Evolutionary conservation across 92 coral and sea anemone species (phyloP).

Genomic region (Parazoanthus atlanticus): DNA sequence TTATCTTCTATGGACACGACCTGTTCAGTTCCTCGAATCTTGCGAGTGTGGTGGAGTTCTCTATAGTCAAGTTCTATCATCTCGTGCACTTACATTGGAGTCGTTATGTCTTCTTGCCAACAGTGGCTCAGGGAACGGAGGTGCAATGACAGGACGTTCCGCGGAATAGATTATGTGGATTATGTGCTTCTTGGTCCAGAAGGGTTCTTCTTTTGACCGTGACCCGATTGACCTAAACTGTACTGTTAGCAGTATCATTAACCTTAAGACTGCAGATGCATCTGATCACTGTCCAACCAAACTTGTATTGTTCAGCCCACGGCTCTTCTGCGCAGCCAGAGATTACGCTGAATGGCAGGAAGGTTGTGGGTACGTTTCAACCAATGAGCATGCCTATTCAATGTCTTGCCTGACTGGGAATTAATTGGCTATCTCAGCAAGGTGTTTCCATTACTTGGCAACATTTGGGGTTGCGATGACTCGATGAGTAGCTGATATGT

Average conservation of each 20-base stretch:
- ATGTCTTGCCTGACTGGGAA: constrained; percentile 31
- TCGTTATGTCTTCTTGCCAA: background rate
- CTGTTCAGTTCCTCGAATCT: constrained; percentile 46
- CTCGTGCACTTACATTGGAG: background rate
- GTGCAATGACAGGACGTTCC: background rate
- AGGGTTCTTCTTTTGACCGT: constrained; percentile 40
- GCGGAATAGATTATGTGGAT: background rate
- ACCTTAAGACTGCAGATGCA: constrained; percentile 39
- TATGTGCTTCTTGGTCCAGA: background rate
- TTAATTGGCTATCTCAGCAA: constrained; percentile 36
- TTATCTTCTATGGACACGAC: constrained; percentile 46
- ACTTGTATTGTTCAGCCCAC: constrained; percentile 51
- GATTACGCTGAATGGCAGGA: constrained; percentile 46
- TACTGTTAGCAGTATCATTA: background rate
- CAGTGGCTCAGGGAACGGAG: background rate
- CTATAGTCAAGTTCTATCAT: constrained; percentile 61
- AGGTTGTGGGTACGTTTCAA: constrained; percentile 24
- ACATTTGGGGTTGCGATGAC: constrained; percentile 51
- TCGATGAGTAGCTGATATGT: no score
- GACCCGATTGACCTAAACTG: constrained; percentile 31
- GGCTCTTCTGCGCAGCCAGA: constrained; percentile 48
- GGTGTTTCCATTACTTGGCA: constrained; percentile 52
- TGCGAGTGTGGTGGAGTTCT: constrained; percentile 48
- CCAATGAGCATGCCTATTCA: constrained; percentile 32
- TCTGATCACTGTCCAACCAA: constrained; percentile 17